A percentile compares a stretch with the other conserved stretches of the same genome.
Evolutionary conservation across 2,888 invertebrate genomes (phyloP).

Genomic region (Rhyacophila evoluta): DNA sequence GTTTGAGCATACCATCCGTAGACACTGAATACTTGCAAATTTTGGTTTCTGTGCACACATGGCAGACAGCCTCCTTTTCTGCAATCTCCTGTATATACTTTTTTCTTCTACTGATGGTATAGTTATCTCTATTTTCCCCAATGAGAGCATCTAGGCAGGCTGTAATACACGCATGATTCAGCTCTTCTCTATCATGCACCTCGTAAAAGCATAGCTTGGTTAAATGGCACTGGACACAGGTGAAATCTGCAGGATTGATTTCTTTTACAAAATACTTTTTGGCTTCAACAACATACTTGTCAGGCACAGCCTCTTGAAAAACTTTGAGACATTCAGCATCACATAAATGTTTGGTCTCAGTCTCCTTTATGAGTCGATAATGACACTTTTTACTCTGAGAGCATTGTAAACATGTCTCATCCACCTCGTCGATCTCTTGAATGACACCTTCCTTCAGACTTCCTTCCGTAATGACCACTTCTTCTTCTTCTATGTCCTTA

Average conservation of each 20-base stretch:
- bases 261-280: slow-evolving; percentile 61
- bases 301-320: slow-evolving; percentile 63
- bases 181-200: slow-evolving; percentile 66
- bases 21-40: slow-evolving; percentile 65
- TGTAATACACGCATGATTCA: slow-evolving; percentile 68
- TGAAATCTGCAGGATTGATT: slow-evolving; percentile 60
- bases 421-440: slow-evolving; percentile 62
- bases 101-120: slow-evolving; percentile 67
- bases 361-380: slow-evolving; percentile 61
- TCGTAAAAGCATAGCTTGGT: slow-evolving; percentile 65
- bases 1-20: slow-evolving; percentile 66
- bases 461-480: slow-evolving; percentile 60
- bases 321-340: slow-evolving; percentile 65
- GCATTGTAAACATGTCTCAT: slow-evolving; percentile 68
- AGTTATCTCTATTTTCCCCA: slow-evolving; percentile 70
- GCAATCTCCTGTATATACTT: slow-evolving; percentile 65
- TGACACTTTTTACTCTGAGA: slow-evolving; percentile 59
- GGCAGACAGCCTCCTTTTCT: slow-evolving; percentile 61
- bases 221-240: slow-evolving; percentile 66
- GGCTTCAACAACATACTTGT: slow-evolving; percentile 56
- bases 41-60: slow-evolving; percentile 68
- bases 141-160: slow-evolving; percentile 69
- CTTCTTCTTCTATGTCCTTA: slow-evolving; percentile 59
- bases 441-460: slow-evolving; percentile 61
- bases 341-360: slow-evolving; percentile 63